Base-by-base conservation (phyloP, 2,113 vertebrate species). In the Mustela lutreola region DNA sequence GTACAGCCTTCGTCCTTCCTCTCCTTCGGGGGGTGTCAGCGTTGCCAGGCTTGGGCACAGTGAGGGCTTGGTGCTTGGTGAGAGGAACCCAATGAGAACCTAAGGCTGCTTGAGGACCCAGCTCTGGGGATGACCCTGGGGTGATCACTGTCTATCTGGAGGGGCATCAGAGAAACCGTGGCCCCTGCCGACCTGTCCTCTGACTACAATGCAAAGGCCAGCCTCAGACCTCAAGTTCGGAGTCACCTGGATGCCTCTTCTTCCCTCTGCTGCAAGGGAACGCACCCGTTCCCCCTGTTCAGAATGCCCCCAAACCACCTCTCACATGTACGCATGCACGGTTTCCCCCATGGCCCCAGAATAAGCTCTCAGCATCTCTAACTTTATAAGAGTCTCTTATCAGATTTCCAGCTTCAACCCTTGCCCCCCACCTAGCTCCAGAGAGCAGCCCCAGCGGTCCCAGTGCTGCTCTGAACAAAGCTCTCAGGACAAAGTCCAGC, bases 1-100 rank as follows among this genome's bases (percentile, higher is more conserved):
- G 42, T 4, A 36, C 78, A 22, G 70, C 31, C 31, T 83, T 24
- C 11, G 45, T 73, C 19, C 36, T 11, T 19, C 11, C 9, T 22
- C 7, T 75, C 14, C 9, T 7, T 90, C 7, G 0, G 7, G 15
- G 22, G 31, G 16, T 42, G 9, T 48, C 4, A 2, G 39, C 0
- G 0, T n/a, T 33, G 63, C 70, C 84, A 63, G 75, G 28, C 1
- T 1, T 4, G 48, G 9, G 65, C 31, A 12, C 33, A 39, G n/a
- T 6, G 42, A 14, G 28, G 1, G 28, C 65, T 87, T 31, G 65
- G 79, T 58, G 28, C 65, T 87, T 31, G 71, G 83, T 58, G 36
- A 86, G 50, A 21, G 24, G 73, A 81, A 60, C 26, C 53, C 26
- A 31, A 4, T 28, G 7, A 14, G 48, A 70, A 56, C 31, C 50